Percentiles rank a stretch among this genome's conserved stretches.
Evolutionary conservation across 2,113 vertebrate species (phyloP).

Genomic region (Perca fluviatilis): DNA sequence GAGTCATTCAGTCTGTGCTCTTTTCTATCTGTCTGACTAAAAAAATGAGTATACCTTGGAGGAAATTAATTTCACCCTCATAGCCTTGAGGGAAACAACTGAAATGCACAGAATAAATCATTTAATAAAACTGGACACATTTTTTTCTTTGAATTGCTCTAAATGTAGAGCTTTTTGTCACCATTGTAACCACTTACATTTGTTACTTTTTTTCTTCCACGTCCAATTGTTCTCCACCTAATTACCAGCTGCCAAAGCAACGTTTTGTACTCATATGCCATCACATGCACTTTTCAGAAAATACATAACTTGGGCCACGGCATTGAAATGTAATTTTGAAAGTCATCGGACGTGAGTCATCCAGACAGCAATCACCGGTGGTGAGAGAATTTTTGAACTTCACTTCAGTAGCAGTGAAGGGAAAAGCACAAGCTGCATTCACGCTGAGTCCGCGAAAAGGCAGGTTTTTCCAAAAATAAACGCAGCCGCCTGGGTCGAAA

Average conservation of each 20-base stretch:
- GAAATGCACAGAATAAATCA: slow-evolving; percentile 1
- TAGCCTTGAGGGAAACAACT: not conserved
- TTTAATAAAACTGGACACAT: not conserved
- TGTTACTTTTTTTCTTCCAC: not conserved
- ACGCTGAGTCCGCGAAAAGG: too few species aligned
- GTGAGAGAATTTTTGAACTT: not conserved
- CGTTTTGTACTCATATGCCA: not conserved
- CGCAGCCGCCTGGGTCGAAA: too few species aligned
- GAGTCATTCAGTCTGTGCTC: not conserved
- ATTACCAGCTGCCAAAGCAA: not conserved
- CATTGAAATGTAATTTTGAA: not conserved
- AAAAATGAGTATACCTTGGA: not conserved
- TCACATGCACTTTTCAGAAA: not conserved
- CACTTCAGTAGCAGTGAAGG: not conserved
- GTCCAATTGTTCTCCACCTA: not conserved
- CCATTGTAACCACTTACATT: not conserved
- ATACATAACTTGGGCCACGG: too few species aligned
- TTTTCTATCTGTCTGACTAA: not conserved
- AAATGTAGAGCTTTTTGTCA: not conserved
- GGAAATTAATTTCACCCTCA: not conserved
- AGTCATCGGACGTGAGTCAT: not conserved
- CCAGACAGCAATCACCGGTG: not conserved
- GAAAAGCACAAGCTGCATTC: too few species aligned
- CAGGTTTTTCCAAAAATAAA: too few species aligned
- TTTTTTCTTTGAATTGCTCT: not conserved